Base-by-base conservation (phyloP, 1,140 invertebrate species). In the Penaeus chinensis region DNA sequence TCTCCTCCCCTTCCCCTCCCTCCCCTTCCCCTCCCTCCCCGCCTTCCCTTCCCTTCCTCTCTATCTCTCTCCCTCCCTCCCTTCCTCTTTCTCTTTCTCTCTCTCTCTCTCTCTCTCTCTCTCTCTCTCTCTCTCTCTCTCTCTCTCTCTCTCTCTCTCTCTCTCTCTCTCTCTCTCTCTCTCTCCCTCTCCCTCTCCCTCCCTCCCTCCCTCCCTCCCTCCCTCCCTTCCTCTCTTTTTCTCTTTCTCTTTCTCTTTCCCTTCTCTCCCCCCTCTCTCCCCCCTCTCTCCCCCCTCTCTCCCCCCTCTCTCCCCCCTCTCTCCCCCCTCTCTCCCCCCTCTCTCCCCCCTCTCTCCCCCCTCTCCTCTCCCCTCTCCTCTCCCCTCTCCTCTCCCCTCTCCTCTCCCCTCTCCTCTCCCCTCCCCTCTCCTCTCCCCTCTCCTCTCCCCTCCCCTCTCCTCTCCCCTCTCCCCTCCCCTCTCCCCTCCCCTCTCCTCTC, bases 291-390 rank as follows among this genome's bases (percentile, higher is more conserved):
- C 24, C 71, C 54, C 8, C 19, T 42, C 47, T n/a, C 65, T 82
- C 54, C 65, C 27, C 24, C 27, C 37, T 24, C 27, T 65, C n/a
- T 22, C 22, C 24, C 32, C 47, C 27, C 16, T 60, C 62, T 11
- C 37, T 66, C 27, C 69, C 69, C 63, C 81, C 81, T 2, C 62
- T 47, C 65, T 66, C 81, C 42, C 65, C 81, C 22, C 69, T 37
- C 65, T 66, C 32, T 22, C 37, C 8, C 47, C 47, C 20, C 42
- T 27, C 54, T 81, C 54, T 32, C 32, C 32, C 32, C 2, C 32
- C 32, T 2, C 2, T 32, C 32, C 32, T 2, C 2, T 32, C 32
- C 32, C 32, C 0, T 32, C 32, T 2, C 32, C 0, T 32, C 54
- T 61, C 27, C 47, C 7, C 61, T 20, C 47, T 11, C 54, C 61